These are phyloP conservation scores for Bombyx mori DNA, from an alignment of 1,140 invertebrate genomes.

Conservation along the genomic window ASM3026992v2 NC_085129.1:10707001-10707500, in stretches of 20 bases:
- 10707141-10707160: no score
- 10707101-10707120: no score
- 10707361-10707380: conserved; percentile 46
- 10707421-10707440: conserved; percentile 67
- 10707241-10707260: conserved; percentile 50
- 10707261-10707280: conserved; percentile 37
- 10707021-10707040: no score
- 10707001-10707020: no score
- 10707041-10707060: no score
- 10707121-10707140: no score
- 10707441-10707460: conserved; percentile 68
- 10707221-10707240: conserved; percentile 38
- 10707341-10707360: conserved; percentile 67
- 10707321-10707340: conserved; percentile 59
- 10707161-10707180: no score
- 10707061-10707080: no score
- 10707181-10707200: no score
- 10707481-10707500: conserved; percentile 31
- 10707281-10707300: conserved; percentile 15
- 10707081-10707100: no score
- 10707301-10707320: conserved; percentile 42
- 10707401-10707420: conserved; percentile 50
- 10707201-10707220: conserved; percentile 43
- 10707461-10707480: conserved; percentile 54
- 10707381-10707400: conserved; percentile 53